Base-by-base conservation (phyloP, 2,888 invertebrate species). In the Cremastinae sp. region DNA sequence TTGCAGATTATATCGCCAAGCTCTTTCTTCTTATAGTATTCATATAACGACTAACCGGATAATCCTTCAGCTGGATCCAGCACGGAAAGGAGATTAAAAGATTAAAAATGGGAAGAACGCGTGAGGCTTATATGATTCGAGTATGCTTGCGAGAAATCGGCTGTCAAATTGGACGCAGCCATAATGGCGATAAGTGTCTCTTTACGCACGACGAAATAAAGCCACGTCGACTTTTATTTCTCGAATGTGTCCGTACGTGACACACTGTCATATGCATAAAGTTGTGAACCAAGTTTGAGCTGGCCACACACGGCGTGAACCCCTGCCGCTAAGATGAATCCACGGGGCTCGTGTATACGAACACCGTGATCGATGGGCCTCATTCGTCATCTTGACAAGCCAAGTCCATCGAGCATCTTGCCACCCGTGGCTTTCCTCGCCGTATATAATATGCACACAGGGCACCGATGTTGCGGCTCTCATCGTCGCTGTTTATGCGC, bases 341-440 rank as follows among this genome's bases (percentile, higher is more conserved):
- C 45, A 45, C 69, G 65, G 65, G 62, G 54, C 65, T 74, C 70
- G 65, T n/a, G n/a, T 65, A 62, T 54, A 68, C 62, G 65, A 64
- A 70, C 79, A 53, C 51, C 49, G 59, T 74, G 75, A 79, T 75
- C 78, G 79, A 74, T 83, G 79, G 79, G 80, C 75, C 81, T 80
- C 84, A 83, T 84, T 82, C 82, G 84, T 84, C 84, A 84, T 83
- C 83, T 81, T 81, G 78, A 81, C 81, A 81, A 77, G 78, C 53
- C 66, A 61, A 75, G 77, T 79, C 69, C 77, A 79, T 79, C 72
- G 76, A 76, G 68, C 76, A 79, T 79, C 78, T 79, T 79, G 76
- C 78, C 78, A 79, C 76, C 78, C 78, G 71, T 62, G 54, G 69
- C 43, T 43, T 36, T 22, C 34, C 49, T 61, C 58, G 41, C 18